Percentiles rank a stretch among this genome's conserved stretches.
Evolutionary conservation across 2,113 vertebrate genomes (phyloP).

Genomic region (Notothenia coriiceps): DNA sequence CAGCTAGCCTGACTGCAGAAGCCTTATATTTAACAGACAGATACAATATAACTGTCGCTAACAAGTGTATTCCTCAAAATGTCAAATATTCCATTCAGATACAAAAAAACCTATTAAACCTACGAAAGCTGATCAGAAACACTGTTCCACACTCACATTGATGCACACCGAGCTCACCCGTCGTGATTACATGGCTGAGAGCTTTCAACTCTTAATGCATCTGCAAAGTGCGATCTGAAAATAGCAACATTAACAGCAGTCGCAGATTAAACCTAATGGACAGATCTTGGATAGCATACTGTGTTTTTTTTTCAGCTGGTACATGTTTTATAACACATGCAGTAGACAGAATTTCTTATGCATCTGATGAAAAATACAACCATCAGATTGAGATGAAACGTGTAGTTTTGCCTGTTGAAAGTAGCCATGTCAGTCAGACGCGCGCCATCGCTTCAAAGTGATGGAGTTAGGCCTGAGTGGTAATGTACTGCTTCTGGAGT

Average conservation of each 20-base stretch:
- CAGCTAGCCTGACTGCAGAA: no score
- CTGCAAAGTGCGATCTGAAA: conserved; percentile 9
- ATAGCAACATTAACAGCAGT: conserved; percentile 9
- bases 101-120: neutral
- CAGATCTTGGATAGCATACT: neutral
- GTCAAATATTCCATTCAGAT: neutral
- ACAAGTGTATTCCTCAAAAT: neutral
- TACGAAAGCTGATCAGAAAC: neutral
- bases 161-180: neutral
- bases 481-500: conserved; percentile 41
- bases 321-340: neutral
- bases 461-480: conserved; percentile 24
- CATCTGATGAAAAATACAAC: neutral
- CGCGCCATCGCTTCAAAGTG: conserved; percentile 4
- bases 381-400: neutral
- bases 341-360: neutral
- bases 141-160: neutral
- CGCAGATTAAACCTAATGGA: conserved; percentile 13
- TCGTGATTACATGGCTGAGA: neutral
- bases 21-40: neutral
- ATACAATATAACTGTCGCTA: no score
- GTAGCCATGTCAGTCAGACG: neutral
- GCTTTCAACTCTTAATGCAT: neutral
- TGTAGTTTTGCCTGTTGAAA: neutral
- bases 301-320: neutral